Base-by-base conservation (phyloP, 2,113 vertebrate genomes). In the Lagopus leucura region DNA sequence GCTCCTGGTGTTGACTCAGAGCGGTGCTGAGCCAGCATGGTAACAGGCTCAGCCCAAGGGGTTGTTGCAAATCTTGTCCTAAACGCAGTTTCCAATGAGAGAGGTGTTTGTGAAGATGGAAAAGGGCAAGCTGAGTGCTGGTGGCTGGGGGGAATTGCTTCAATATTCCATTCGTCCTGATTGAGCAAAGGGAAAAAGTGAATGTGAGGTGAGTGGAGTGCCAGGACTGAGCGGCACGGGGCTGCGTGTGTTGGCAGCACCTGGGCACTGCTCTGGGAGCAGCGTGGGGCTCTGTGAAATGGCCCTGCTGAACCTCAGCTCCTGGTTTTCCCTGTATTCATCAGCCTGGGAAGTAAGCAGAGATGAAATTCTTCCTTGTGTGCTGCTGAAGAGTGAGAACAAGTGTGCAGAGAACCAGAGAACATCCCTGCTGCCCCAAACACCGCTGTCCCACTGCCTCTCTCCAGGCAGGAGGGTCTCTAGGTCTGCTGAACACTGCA, bases 151-250 rank as follows among this genome's bases (percentile, higher is more conserved):
- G 24, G 5, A 55, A 32, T 20, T 74, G 13, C 38, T 82, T 63
- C 7, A 45, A 0, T 91, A 28, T 88, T 90, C 24, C 55, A 6
- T 1, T 18, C 11, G 21, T 38, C 54, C 78, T 75, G 32, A 27
- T 70, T 54, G 75, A 82, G 38, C 30, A 28, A 48, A 80, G 52
- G 47, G 36, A 27, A 79, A 71, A 86, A 42, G 34, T 24, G 10
- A n/a, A 25, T 6, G 42, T 7, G 17, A 42, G 72, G 12, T 0
- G 2, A 82, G 65, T n/a, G 52, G 34, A 36, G 10, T 18, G 40
- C 25, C 65, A 21, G 45, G 7, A 12, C 20, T 2, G 1, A 21
- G 6, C 21, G 67, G 38, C 50, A 8, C 3, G 0, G 61, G 45
- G 28, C 48, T 67, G 5, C 8, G 7, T 20, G 1, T 9, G 28